Base-by-base conservation (phyloP, 37 sponge, comb jelly and placozoan species). In the Ianthella basta region DNA sequence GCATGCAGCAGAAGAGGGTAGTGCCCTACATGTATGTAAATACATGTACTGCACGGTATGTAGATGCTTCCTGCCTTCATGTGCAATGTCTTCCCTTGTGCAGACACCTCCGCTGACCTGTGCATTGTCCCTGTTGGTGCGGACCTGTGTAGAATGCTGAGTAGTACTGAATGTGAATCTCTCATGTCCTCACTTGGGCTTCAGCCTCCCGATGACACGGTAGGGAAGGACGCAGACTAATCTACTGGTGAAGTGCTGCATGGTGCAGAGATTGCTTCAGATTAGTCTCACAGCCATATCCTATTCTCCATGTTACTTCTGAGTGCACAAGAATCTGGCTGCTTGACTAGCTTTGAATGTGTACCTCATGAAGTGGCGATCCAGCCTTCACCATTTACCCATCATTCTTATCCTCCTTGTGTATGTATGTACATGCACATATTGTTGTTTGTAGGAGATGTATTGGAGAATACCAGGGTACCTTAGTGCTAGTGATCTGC, bases 401-500 rank as follows among this genome's bases (percentile, higher is more conserved):
- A n/a, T n/a, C n/a, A n/a, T n/a, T n/a, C n/a, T n/a, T n/a, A n/a
- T n/a, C n/a, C n/a, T n/a, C n/a, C n/a, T n/a, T n/a, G n/a, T n/a
- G n/a, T 10, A 24, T 64, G 66, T 64, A 64, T 64, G 38, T 27
- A 44, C 65, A 39, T 33, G 16, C 41, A 6, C 8, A 5, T 30
- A 4, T 55, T 75, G 54, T 53, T 23, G 25, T 41, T 13, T 41
- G 15, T 63, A 93, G 94, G 94, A 93, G 65, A 39, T 86, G 30
- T 94, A 90, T 59, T 94, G 94, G 94, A 74, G 89, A 29, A 94
- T 94, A 0, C 94, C 94, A 18, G 54, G 85, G 0, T 37, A 87
- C 29, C 83, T 94, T 86, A 34, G 80, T 14, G 86, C 91, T n/a
- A 57, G 33, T 33, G 38, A 83, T 37, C 87, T 92, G 35, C 13